Evolutionary conservation across 2,113 vertebrate species (phyloP).

Genomic region (Myiozetetes cayanensis): DNA sequence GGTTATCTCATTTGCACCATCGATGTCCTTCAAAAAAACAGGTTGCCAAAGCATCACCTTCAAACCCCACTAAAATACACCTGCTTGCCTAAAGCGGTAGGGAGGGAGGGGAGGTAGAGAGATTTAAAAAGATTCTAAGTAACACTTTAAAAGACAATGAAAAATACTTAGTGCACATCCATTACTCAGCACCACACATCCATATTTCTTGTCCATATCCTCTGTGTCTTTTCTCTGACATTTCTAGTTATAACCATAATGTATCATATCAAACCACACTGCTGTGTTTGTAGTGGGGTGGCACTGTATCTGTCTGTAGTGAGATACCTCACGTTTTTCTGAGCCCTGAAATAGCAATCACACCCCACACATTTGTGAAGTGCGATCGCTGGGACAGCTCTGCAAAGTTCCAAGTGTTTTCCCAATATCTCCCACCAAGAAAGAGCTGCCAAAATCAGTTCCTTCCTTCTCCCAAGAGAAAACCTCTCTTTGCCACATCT

Average conservation of each 20-base stretch:
- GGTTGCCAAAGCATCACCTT: neutral
- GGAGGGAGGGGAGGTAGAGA: neutral
- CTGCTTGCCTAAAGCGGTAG: neutral
- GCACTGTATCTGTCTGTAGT: neutral
- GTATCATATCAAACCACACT: neutral
- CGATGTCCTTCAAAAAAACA: neutral
- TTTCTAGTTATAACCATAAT: neutral
- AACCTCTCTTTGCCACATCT: neutral
- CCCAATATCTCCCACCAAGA: neutral
- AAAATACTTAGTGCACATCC: neutral
- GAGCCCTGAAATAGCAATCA: neutral
- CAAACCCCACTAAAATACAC: neutral
- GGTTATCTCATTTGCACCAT: neutral
- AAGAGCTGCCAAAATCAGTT: neutral
- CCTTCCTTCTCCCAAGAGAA: neutral
- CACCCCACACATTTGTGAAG: neutral
- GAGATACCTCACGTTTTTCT: neutral
- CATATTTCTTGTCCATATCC: neutral
- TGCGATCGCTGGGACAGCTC: fast-evolving
- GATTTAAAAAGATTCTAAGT: neutral
- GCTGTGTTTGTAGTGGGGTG: neutral
- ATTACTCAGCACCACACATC: neutral
- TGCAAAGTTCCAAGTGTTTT: neutral
- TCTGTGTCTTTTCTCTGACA: neutral
- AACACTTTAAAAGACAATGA: neutral